Evolutionary conservation across 2,113 vertebrate species (phyloP).

Genomic region (Donacobius atricapilla): DNA sequence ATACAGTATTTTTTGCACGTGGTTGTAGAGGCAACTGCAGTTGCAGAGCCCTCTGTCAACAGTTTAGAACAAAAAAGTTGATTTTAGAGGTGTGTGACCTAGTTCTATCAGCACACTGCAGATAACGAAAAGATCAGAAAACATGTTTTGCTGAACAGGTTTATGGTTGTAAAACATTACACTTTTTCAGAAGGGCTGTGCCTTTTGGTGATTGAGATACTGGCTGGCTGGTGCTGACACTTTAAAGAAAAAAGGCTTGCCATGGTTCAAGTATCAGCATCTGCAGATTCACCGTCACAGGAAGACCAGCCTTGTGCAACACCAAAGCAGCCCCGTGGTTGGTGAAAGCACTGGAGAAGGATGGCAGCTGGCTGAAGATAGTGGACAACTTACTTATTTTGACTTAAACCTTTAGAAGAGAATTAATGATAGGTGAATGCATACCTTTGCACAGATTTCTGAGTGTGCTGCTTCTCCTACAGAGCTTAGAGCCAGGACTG

Average conservation of each 20-base stretch:
- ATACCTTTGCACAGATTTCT: background rate
- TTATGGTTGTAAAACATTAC: background rate
- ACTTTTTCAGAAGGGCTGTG: background rate
- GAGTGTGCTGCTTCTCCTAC: background rate
- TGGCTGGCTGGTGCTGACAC: background rate
- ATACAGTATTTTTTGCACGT: background rate
- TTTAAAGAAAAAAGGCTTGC: background rate
- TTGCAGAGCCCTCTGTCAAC: background rate
- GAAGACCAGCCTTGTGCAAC: background rate
- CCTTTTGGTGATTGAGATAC: background rate
- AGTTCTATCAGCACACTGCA: background rate
- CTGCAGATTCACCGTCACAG: background rate
- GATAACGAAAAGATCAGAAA: background rate
- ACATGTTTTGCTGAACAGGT: background rate
- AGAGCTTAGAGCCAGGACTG: background rate
- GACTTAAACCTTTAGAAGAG: background rate
- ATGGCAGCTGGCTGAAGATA: background rate
- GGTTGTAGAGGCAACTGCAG: background rate
- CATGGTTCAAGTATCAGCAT: background rate
- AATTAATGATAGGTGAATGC: background rate
- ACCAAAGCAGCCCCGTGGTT: fast-evolving
- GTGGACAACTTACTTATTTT: background rate
- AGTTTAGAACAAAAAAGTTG: background rate
- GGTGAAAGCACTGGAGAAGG: background rate
- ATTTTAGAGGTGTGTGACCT: background rate